These are phyloP conservation scores for Ophion ventricosus DNA, from an alignment of 2,888 invertebrate species.

Conservation along the genomic window DNA sequence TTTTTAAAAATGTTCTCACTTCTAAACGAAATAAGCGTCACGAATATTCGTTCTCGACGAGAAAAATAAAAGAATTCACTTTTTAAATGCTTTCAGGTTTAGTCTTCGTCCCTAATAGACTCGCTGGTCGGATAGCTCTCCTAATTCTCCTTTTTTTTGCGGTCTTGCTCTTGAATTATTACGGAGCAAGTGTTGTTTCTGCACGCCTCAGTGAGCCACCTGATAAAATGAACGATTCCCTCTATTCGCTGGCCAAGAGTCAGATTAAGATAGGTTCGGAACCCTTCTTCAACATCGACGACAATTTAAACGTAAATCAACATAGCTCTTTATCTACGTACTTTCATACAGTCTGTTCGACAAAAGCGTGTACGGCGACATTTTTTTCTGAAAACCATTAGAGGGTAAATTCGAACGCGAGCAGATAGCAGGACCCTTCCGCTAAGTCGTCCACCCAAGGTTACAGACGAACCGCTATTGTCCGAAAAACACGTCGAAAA, in stretches of 20 bases:
- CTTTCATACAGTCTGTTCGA: too few relatives aligned
- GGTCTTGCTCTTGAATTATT: constrained; percentile 78
- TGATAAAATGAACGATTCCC: constrained; percentile 79
- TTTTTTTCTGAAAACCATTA: too few relatives aligned
- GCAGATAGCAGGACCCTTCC: too few relatives aligned
- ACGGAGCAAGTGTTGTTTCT: constrained; percentile 78
- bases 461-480: too few relatives aligned
- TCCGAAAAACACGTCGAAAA: too few relatives aligned
- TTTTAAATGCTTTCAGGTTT: constrained; percentile 71
- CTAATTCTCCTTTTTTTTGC: constrained; percentile 75
- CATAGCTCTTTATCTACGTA: not conserved
- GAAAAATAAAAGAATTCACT: constrained; percentile 39
- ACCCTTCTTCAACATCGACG: constrained; percentile 73
- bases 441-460: too few relatives aligned
- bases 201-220: constrained; percentile 77
- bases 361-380: too few relatives aligned
- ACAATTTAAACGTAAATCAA: constrained; percentile 70
- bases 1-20: too few relatives aligned
- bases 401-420: too few relatives aligned
- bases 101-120: constrained; percentile 70
- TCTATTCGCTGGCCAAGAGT: constrained; percentile 73
- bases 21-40: too few relatives aligned
- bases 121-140: constrained; percentile 75
- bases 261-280: constrained; percentile 75
- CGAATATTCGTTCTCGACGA: too few relatives aligned